Percentiles rank a stretch among this genome's conserved stretches.
These are phyloP conservation scores for Halictus quadricinctus DNA, from an alignment of 2,888 invertebrate species.

Conservation along the genomic window DNA sequence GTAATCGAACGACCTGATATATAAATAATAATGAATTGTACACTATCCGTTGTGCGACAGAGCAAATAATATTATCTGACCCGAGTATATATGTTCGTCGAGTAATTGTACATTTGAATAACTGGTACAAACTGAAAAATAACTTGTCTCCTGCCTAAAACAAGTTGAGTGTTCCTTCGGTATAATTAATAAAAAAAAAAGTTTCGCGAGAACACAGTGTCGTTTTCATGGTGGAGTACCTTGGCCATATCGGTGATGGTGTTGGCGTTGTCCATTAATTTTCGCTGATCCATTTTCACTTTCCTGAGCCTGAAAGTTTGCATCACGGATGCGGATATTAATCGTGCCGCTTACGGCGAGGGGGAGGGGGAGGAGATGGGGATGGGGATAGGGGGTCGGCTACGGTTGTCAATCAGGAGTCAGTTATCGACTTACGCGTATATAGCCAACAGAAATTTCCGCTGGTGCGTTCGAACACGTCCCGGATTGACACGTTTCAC, in stretches of 20 bases:
- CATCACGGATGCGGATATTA: slow-evolving; percentile 33
- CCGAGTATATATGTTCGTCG: too few species aligned
- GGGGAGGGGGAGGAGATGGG: too few species aligned
- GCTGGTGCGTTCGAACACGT: slow-evolving; percentile 98
- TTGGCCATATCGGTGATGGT: slow-evolving; percentile 99
- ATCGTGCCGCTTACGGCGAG: not conserved
- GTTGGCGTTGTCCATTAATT: slow-evolving; percentile 99
- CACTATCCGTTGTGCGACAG: too few species aligned
- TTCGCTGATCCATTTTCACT: slow-evolving; percentile 99
- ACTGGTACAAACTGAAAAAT: too few species aligned
- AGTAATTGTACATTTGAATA: too few species aligned
- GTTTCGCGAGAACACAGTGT: not conserved
- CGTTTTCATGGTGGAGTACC: slow-evolving; percentile 84
- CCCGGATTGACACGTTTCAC: slow-evolving; percentile 98
- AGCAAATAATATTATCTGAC: too few species aligned
- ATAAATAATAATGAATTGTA: not conserved
- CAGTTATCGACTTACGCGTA: slow-evolving; percentile 93
- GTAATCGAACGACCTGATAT: not conserved
- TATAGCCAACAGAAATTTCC: slow-evolving; percentile 99
- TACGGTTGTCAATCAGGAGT: slow-evolving; percentile 12
- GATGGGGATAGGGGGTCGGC: not conserved
- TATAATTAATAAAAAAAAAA: too few species aligned
- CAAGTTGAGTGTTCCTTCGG: too few species aligned
- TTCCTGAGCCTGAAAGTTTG: slow-evolving; percentile 91
- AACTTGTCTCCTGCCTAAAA: too few species aligned